A percentile compares a stretch with the other conserved stretches of the same genome.
Conservation (phyloP, 2,797 vertebrate genomes). For the Amblyopsis hoosieri region DNA sequence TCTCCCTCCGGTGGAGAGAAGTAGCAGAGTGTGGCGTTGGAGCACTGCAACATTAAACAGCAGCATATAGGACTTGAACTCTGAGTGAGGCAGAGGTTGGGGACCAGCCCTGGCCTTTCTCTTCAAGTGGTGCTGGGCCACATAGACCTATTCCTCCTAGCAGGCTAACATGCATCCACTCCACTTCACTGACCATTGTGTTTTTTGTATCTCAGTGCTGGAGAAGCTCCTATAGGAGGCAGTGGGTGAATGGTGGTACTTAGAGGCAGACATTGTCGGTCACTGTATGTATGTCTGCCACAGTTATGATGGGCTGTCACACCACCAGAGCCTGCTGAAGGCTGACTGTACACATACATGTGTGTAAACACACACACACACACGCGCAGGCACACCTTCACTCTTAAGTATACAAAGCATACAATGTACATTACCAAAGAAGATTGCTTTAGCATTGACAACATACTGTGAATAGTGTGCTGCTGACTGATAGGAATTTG, state of each 20-base stretch:
- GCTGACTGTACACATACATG: not conserved
- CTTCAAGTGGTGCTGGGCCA: conserved; percentile 24
- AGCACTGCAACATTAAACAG: conserved; percentile 9
- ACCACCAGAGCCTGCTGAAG: not conserved
- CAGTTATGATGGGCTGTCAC: not conserved
- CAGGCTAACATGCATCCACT: conserved; percentile 18
- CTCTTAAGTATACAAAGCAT: not conserved
- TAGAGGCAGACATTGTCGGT: no score
- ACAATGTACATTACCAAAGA: no score
- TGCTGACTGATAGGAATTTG: no score
- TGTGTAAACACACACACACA: no score
- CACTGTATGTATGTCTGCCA: not conserved
- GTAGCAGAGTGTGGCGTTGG: not conserved
- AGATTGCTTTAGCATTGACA: no score
- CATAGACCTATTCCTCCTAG: conserved; percentile 32
- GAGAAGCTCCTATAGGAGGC: no score
- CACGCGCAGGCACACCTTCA: not conserved
- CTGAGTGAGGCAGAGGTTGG: not conserved
- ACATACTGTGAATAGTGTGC: no score
- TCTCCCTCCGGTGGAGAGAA: conserved; percentile 35
- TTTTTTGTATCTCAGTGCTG: no score
- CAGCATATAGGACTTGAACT: not conserved
- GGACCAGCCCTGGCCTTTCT: no score
- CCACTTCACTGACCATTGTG: not conserved
- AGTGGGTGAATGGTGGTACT: not conserved